Conservation (phyloP, 2,113 vertebrate genomes). For the Microcebus tavaratra region DNA sequence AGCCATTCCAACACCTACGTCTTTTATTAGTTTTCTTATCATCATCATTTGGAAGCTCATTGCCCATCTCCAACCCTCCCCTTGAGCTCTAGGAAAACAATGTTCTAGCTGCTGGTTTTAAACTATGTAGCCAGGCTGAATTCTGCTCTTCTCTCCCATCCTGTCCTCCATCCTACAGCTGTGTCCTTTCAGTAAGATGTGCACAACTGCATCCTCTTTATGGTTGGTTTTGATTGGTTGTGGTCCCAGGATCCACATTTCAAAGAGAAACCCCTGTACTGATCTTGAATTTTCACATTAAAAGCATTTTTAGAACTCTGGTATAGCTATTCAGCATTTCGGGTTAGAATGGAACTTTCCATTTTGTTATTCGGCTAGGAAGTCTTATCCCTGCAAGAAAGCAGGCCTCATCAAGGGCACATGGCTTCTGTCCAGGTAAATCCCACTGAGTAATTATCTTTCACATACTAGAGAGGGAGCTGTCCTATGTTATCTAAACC, state of each 20-base stretch:
- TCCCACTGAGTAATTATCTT: conserved; percentile 47
- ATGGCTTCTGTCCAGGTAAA: conserved; percentile 55
- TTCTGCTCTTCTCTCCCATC: background rate
- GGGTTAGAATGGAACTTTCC: conserved; percentile 31
- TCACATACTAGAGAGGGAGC: background rate
- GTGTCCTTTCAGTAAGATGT: background rate
- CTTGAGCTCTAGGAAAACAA: background rate
- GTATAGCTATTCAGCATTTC: background rate
- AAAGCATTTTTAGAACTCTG: background rate
- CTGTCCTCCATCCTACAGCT: background rate
- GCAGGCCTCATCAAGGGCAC: background rate
- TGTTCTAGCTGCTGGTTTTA: background rate
- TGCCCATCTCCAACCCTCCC: background rate
- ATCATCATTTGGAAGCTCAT: background rate
- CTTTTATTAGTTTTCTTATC: background rate
- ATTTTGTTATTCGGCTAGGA: background rate
- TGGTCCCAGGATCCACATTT: background rate
- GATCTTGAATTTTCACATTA: background rate
- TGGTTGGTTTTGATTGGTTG: background rate
- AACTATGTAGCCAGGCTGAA: background rate
- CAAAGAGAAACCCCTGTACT: background rate
- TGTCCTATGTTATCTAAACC: background rate
- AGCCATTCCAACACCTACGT: background rate
- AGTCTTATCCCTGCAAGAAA: conserved; percentile 28
- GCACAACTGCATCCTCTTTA: background rate